Percentiles rank a stretch among this genome's conserved stretches.
phyloP scores from a whole-genome alignment of 2,888 invertebrate species.

The Conomelus anceps region DNA sequence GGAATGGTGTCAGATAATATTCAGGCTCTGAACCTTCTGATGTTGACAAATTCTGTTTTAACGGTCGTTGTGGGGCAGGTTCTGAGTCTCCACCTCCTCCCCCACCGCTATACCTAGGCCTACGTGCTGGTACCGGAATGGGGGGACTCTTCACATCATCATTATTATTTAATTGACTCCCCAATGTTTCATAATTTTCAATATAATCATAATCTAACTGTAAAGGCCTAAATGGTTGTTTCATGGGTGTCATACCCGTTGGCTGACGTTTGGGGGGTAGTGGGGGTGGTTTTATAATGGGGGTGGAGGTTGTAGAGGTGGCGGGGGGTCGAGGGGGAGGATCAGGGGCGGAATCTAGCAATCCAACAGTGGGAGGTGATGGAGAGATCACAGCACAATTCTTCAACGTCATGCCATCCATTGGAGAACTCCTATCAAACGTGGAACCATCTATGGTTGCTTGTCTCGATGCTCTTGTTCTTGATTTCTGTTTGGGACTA shows the following conservation, averaged over 20 bases:
- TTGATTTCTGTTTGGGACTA: conserved; percentile 42
- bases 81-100: conserved; percentile 42
- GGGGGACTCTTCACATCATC: conserved; percentile 48
- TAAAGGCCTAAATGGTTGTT: conserved; percentile 60
- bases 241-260: conserved; percentile 44
- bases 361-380: conserved; percentile 20
- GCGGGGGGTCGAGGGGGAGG: conserved; percentile 63
- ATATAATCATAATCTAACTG: conserved; percentile 53
- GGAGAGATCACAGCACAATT: conserved; percentile 27
- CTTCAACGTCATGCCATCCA: conserved; percentile 32
- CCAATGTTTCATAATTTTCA: conserved; percentile 44
- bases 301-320: conserved; percentile 45
- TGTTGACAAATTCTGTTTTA: conserved; percentile 34
- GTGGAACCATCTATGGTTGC: conserved; percentile 32
- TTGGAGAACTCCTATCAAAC: conserved; percentile 31
- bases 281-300: conserved; percentile 61
- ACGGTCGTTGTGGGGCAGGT: conserved; percentile 44
- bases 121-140: conserved; percentile 54
- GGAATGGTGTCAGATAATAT: conserved; percentile 57
- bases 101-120: conserved; percentile 46
- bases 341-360: conserved; percentile 47
- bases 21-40: conserved; percentile 33
- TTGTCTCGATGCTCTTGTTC: conserved; percentile 33
- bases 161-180: neutral
- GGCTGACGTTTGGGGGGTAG: conserved; percentile 63